Percentiles rank a stretch among this genome's conserved stretches.
These are phyloP conservation scores for Thyatira batis DNA, from an alignment of 2,888 invertebrate genomes.

Conservation along the genomic window DNA sequence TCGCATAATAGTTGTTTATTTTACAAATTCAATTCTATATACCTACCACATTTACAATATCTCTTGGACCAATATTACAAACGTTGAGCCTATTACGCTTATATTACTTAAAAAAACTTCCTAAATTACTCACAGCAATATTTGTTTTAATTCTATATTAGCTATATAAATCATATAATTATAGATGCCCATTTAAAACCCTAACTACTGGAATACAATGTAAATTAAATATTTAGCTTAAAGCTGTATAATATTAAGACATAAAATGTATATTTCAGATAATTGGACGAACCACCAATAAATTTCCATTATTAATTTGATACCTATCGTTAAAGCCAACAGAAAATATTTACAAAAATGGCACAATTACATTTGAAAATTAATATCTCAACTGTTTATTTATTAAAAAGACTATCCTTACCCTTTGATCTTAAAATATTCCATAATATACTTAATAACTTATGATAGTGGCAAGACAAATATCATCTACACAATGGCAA, in stretches of 20 bases:
- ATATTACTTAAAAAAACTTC: no score
- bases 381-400: background rate
- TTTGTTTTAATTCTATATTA: no score
- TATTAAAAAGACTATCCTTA: background rate
- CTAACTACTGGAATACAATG: background rate
- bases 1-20: no score
- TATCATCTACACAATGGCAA: slow-evolving; percentile 61
- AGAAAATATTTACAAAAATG: background rate
- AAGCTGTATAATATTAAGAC: no score
- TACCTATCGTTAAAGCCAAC: background rate
- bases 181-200: no score
- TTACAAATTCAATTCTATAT: no score
- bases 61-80: no score
- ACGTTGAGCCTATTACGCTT: no score
- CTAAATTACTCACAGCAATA: no score
- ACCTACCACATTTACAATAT: no score
- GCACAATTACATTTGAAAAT: no score
- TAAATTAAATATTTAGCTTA: background rate
- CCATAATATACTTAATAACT: slow-evolving; percentile 18
- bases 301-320: background rate
- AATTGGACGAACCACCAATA: background rate
- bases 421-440: slow-evolving; percentile 16
- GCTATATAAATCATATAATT: no score
- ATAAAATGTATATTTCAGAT: background rate
- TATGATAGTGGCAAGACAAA: slow-evolving; percentile 23